Evolutionary conservation across 2,797 vertebrate species (phyloP).

Genomic region (Ataeniobius toweri): DNA sequence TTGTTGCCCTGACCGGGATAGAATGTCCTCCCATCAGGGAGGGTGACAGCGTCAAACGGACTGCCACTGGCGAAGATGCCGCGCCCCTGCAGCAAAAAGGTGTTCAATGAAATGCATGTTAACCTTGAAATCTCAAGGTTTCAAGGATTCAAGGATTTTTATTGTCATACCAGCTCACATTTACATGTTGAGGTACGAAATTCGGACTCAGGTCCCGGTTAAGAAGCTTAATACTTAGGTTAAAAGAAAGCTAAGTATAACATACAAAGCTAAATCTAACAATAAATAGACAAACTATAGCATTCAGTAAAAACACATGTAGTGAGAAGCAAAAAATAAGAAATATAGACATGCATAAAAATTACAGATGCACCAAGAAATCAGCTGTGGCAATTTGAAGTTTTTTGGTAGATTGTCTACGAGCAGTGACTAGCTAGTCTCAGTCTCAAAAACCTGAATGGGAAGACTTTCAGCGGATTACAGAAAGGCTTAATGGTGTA

Average conservation of each 20-base stretch:
- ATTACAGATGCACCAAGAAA: not conserved
- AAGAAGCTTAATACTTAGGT: no score
- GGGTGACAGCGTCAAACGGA: constrained; percentile 91
- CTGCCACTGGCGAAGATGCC: constrained; percentile 97
- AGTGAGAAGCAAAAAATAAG: no score
- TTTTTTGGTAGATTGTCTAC: no score
- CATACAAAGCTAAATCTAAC: no score
- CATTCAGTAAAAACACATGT: no score
- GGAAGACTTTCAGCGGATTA: not conserved
- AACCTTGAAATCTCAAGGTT: not conserved
- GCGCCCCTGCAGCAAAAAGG: constrained; percentile 80
- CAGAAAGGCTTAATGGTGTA: not conserved
- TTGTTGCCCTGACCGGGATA: constrained; percentile 98
- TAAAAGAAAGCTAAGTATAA: no score
- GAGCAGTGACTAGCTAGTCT: not conserved
- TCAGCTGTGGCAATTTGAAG: not conserved
- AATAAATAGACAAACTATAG: no score
- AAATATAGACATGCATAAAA: not conserved
- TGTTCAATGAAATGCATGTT: not conserved
- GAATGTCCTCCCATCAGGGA: constrained; percentile 86
- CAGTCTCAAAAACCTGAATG: not conserved
- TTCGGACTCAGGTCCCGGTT: no score
- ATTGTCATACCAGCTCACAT: no score
- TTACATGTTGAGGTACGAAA: no score
- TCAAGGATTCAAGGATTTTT: no score